Conservation (phyloP, 2,113 vertebrate species). For the Corythornis vintsioides region DNA sequence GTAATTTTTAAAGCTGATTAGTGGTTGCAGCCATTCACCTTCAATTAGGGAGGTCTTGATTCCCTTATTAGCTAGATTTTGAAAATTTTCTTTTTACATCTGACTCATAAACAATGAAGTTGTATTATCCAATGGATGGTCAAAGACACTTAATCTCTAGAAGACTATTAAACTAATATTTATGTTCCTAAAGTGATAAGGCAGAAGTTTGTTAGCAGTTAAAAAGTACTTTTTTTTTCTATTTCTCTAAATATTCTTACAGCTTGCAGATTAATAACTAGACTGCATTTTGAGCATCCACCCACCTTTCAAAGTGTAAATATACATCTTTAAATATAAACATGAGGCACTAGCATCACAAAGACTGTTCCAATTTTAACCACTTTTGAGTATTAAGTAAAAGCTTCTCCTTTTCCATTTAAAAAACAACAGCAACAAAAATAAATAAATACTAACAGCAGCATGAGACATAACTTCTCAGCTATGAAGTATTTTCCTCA, state of each 20-base stretch:
- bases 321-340: neutral
- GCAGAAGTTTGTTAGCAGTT: neutral
- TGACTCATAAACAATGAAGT: neutral
- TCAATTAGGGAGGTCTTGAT: neutral
- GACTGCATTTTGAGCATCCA: neutral
- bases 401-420: neutral
- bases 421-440: neutral
- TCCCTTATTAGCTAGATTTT: neutral
- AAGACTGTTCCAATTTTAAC: neutral
- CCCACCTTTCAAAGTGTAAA: neutral
- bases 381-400: neutral
- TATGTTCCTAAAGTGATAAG: neutral
- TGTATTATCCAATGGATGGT: neutral
- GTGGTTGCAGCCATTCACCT: neutral
- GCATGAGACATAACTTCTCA: neutral
- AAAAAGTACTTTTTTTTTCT: neutral
- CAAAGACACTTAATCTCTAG: neutral
- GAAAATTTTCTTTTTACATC: neutral
- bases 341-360: neutral
- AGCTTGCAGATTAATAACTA: neutral
- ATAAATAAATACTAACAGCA: neutral
- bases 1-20: neutral
- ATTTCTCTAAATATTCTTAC: neutral
- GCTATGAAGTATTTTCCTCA: neutral
- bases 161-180: neutral